phyloP scores from a whole-genome alignment of 2,888 invertebrate genomes.

The Oscheius sp. region DNA sequence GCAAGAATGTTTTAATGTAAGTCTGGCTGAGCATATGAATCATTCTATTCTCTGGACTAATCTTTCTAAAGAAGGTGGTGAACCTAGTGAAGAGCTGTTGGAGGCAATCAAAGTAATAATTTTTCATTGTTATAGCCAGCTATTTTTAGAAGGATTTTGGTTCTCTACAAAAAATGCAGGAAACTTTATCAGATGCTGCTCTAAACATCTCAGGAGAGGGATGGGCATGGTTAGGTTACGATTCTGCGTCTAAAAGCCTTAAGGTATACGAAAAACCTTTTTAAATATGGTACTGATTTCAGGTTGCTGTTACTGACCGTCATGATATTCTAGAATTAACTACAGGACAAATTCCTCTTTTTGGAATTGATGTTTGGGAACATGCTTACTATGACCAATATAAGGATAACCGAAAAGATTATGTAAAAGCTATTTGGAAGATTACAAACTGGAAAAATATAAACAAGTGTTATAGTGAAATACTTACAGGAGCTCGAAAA shows the following conservation, averaged over 20 bases:
- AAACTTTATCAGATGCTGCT: constrained; percentile 81
- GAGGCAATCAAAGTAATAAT: constrained; percentile 55
- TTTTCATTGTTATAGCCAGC: too few species aligned
- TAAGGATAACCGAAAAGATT: constrained; percentile 95
- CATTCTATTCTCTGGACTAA: constrained; percentile 98
- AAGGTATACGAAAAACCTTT: constrained; percentile 34
- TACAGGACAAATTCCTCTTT: constrained; percentile 77
- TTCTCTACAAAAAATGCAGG: constrained; percentile 86
- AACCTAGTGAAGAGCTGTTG: constrained; percentile 61
- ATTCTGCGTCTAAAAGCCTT: constrained; percentile 78
- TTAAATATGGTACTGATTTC: too few species aligned
- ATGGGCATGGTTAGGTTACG: constrained; percentile 98
- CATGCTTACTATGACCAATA: constrained; percentile 99
- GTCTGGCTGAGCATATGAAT: constrained; percentile 98
- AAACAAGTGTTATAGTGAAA: constrained; percentile 63
- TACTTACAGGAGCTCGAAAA: too few species aligned
- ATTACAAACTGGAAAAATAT: constrained; percentile 69
- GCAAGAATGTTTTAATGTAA: constrained; percentile 88
- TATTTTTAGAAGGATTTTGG: constrained; percentile 82
- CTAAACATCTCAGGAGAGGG: constrained; percentile 89
- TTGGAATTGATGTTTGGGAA: constrained; percentile 96
- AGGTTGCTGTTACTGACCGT: constrained; percentile 87
- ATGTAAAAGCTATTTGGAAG: constrained; percentile 80
- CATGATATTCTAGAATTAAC: constrained; percentile 93
- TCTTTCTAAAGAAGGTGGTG: constrained; percentile 76